These are phyloP conservation scores for Ictidomys tridecemlineatus DNA, from an alignment of 2,113 vertebrate species.

Conservation along the genomic window DNA sequence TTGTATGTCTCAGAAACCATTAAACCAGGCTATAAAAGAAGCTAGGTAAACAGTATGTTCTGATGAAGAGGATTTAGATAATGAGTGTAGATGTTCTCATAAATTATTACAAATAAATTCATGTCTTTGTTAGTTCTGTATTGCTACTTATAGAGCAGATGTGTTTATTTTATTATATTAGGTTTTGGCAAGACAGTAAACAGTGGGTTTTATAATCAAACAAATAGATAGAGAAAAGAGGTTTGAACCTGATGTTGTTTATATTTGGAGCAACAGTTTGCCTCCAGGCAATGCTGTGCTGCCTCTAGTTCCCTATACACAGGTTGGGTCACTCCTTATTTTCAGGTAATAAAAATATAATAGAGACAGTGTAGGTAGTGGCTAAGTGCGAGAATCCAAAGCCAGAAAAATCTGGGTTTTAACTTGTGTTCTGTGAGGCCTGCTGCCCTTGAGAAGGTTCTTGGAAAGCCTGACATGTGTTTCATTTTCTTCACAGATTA, in stretches of 20 bases:
- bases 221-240: conserved; percentile 20
- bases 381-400: neutral
- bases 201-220: conserved; percentile 55
- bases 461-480: neutral
- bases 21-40: conserved; percentile 47
- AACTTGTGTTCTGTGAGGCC: neutral
- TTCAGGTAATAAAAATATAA: conserved; percentile 53
- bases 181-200: conserved; percentile 56
- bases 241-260: neutral
- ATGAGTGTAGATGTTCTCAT: neutral
- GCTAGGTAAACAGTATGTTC: conserved; percentile 15
- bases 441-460: neutral
- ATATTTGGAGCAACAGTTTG: neutral
- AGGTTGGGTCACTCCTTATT: conserved; percentile 54
- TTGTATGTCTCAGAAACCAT: conserved; percentile 23
- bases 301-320: neutral
- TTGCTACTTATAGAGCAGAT: conserved; percentile 27
- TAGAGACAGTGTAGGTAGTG: neutral
- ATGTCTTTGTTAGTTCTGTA: conserved; percentile 38
- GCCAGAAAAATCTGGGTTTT: neutral
- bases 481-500: conserved; percentile 17
- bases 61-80: conserved; percentile 41
- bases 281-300: neutral
- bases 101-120: conserved; percentile 34
- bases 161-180: conserved; percentile 62